phyloP scores from a whole-genome alignment of 2,888 invertebrate genomes.

The Pyrocoelia pectoralis region DNA sequence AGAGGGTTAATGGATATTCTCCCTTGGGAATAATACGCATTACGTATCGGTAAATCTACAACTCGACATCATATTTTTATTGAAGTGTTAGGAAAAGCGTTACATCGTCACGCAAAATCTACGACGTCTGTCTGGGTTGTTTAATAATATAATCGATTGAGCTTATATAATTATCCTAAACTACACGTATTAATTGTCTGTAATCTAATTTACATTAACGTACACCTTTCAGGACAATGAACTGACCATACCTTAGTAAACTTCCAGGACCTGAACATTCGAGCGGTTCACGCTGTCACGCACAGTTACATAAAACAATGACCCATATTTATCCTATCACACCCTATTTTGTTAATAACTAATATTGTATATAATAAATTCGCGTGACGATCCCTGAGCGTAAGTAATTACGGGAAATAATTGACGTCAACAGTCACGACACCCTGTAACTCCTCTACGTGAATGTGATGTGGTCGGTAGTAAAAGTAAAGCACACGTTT shows the following conservation, averaged over 20 bases:
- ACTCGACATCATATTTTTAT: neutral
- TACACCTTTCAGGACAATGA: slow-evolving; percentile 29
- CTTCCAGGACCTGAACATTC: slow-evolving; percentile 57
- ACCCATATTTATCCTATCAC: slow-evolving; percentile 21
- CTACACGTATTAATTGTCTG: too few species aligned
- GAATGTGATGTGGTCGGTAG: neutral
- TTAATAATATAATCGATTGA: neutral
- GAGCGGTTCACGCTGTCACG: slow-evolving; percentile 19
- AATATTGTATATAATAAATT: neutral
- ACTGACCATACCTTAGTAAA: slow-evolving; percentile 53
- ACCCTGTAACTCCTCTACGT: neutral
- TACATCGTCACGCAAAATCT: neutral
- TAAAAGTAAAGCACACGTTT: slow-evolving; percentile 19
- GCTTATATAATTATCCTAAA: neutral
- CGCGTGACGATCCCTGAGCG: neutral
- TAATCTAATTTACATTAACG: too few species aligned
- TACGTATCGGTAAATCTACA: slow-evolving; percentile 6
- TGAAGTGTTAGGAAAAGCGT: slow-evolving; percentile 1
- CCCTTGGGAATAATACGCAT: neutral
- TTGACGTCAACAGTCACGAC: neutral
- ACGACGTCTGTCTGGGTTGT: neutral
- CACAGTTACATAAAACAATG: slow-evolving; percentile 23
- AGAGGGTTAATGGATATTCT: slow-evolving; percentile 3
- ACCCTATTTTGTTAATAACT: slow-evolving; percentile 4
- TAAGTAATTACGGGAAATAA: neutral